phyloP scores from a whole-genome alignment of 1,140 invertebrate species.

The Polyergus mexicanus region DNA sequence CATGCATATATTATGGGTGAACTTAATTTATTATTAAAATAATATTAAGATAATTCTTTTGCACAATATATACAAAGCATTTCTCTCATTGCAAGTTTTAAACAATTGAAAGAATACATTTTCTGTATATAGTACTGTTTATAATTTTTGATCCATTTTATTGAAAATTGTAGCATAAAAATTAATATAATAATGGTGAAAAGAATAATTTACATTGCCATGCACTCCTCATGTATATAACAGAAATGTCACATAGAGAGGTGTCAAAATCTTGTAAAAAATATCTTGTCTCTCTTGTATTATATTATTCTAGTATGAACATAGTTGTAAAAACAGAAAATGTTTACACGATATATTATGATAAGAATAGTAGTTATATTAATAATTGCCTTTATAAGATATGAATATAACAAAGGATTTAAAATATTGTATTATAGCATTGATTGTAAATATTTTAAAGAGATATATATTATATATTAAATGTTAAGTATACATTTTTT shows the following conservation, averaged over 20 bases:
- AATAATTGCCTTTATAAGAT: conserved; percentile 86
- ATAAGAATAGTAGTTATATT: conserved; percentile 83
- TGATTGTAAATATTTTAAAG: conserved; percentile 86
- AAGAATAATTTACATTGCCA: conserved; percentile 65
- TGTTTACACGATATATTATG: conserved; percentile 80
- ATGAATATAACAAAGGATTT: conserved; percentile 82
- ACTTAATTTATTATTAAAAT: conserved; percentile 24
- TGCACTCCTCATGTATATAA: conserved; percentile 69
- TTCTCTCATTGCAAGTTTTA: background rate
- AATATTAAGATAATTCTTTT: conserved; percentile 5
- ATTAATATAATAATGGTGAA: conserved; percentile 61
- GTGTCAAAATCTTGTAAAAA: conserved; percentile 67
- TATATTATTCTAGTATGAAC: conserved; percentile 76
- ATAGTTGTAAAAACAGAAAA: conserved; percentile 77
- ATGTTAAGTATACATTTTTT: conserved; percentile 86
- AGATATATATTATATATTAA: conserved; percentile 84
- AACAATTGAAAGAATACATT: conserved; percentile 4
- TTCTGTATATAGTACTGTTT: conserved; percentile 36
- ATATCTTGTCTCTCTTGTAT: conserved; percentile 67
- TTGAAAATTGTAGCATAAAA: conserved; percentile 40
- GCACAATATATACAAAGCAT: background rate
- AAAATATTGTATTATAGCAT: conserved; percentile 84
- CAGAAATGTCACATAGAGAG: conserved; percentile 60
- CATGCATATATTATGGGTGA: background rate
- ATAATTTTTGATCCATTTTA: conserved; percentile 10